A percentile compares a stretch with the other conserved stretches of the same genome.
Conservation (phyloP, 2,113 vertebrate genomes). For the Xyrauchen texanus region DNA sequence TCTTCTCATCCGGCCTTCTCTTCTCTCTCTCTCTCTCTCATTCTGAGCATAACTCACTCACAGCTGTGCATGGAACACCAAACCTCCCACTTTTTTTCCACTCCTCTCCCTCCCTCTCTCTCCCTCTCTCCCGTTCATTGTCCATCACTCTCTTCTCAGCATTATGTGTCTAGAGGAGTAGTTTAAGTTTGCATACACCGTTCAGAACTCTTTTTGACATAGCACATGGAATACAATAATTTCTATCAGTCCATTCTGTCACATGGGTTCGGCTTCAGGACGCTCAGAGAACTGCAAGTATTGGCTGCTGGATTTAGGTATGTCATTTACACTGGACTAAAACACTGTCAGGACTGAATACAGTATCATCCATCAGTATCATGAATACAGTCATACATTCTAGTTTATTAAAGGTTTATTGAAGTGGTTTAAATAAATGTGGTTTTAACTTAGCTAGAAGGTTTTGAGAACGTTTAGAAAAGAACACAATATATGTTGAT, state of each 20-base stretch:
- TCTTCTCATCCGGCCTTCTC: constrained; percentile 12
- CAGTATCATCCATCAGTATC: too few species aligned
- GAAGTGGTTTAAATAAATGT: too few species aligned
- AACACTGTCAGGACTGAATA: background rate
- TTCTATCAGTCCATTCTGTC: constrained; percentile 77
- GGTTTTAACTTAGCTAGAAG: too few species aligned
- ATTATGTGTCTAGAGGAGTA: background rate
- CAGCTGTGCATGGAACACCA: constrained; percentile 28
- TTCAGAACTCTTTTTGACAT: constrained; percentile 62
- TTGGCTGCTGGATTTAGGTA: constrained; percentile 98
- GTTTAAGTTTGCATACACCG: background rate
- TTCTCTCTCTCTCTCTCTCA: constrained; percentile 13
- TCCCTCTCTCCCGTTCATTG: constrained; percentile 21
- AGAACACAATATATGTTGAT: too few species aligned
- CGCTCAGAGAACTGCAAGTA: constrained; percentile 87
- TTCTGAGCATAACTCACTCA: constrained; percentile 21
- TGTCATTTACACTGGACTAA: constrained; percentile 55
- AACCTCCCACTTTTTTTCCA: constrained; percentile 22
- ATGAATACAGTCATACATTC: too few species aligned
- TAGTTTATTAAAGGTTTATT: too few species aligned
- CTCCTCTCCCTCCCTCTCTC: background rate
- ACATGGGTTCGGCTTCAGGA: constrained; percentile 76
- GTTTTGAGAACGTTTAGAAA: too few species aligned
- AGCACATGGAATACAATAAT: constrained; percentile 82
- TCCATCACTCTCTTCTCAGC: constrained; percentile 30